phyloP scores from a whole-genome alignment of 2,113 vertebrate genomes.

The Felis catus region DNA sequence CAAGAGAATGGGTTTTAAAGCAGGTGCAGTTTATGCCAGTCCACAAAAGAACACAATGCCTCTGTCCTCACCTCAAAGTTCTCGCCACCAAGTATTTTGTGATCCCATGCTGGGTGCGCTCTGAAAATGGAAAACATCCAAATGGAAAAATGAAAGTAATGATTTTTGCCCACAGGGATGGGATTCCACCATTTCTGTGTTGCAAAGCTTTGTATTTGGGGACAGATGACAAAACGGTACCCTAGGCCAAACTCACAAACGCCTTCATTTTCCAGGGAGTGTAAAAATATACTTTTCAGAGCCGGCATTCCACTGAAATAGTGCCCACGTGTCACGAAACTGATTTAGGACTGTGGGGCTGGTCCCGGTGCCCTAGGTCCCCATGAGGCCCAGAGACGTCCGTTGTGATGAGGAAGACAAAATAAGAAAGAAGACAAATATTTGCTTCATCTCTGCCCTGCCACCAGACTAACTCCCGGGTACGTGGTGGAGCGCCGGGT shows the following conservation, averaged over 20 bases:
- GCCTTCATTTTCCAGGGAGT: conserved; percentile 69
- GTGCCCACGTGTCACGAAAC: background rate
- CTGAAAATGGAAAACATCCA: conserved; percentile 75
- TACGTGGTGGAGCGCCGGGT: background rate
- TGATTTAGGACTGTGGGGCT: background rate
- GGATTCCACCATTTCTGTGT: conserved; percentile 70
- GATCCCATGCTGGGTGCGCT: conserved; percentile 66
- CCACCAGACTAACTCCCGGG: background rate
- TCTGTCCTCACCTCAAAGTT: conserved; percentile 65
- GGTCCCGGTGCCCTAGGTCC: background rate
- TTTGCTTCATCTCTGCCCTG: background rate
- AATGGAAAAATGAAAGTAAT: conserved; percentile 72
- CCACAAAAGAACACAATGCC: conserved; percentile 59
- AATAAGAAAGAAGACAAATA: background rate
- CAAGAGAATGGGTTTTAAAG: conserved; percentile 44
- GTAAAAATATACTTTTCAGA: conserved; percentile 62
- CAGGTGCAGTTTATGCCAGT: conserved; percentile 56
- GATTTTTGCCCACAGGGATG: conserved; percentile 76
- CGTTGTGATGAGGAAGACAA: background rate
- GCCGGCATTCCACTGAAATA: conserved; percentile 44
- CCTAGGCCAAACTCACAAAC: conserved; percentile 66
- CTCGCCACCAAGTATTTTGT: conserved; percentile 64
- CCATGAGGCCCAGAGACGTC: background rate
- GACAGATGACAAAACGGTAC: conserved; percentile 72
- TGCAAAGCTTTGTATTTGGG: conserved; percentile 68